phyloP scores from a whole-genome alignment of 2,888 invertebrate species.

The Pachydiplax longipennis region DNA sequence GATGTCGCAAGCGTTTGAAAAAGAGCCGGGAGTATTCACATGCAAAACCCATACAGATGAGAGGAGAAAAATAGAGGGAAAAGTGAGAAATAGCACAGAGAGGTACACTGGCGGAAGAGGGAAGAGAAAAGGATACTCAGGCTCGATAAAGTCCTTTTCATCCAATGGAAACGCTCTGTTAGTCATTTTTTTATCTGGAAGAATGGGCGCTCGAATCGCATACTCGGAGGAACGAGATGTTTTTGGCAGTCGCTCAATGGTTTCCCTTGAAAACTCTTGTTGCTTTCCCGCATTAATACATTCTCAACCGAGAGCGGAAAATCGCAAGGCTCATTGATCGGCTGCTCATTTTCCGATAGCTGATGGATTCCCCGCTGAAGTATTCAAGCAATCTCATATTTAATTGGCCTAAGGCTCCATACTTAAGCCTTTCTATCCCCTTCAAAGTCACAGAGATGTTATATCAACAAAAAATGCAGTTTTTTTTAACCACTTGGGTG shows the following conservation, averaged over 20 bases:
- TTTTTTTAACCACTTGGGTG: no score
- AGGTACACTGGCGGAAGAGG: neutral
- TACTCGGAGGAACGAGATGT: neutral
- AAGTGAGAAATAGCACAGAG: neutral
- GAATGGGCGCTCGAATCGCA: neutral
- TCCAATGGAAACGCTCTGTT: neutral
- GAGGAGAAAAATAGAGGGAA: neutral
- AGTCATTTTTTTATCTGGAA: neutral
- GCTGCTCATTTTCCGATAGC: neutral
- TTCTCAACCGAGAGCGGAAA: neutral
- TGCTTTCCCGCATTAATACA: neutral
- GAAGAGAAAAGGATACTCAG: neutral
- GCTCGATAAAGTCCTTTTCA: neutral
- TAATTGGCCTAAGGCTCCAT: no score
- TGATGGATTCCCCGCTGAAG: neutral
- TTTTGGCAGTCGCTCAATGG: neutral
- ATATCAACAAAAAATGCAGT: no score
- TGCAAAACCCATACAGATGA: neutral
- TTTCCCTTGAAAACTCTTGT: neutral
- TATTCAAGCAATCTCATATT: no score
- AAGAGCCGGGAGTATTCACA: neutral
- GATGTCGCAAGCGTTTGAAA: neutral
- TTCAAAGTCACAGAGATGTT: no score
- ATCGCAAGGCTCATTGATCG: neutral
- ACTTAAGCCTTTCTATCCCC: no score